Evolutionary conservation across 2,888 invertebrate genomes (phyloP).

Genomic region (Onthophagus sagittarius): DNA sequence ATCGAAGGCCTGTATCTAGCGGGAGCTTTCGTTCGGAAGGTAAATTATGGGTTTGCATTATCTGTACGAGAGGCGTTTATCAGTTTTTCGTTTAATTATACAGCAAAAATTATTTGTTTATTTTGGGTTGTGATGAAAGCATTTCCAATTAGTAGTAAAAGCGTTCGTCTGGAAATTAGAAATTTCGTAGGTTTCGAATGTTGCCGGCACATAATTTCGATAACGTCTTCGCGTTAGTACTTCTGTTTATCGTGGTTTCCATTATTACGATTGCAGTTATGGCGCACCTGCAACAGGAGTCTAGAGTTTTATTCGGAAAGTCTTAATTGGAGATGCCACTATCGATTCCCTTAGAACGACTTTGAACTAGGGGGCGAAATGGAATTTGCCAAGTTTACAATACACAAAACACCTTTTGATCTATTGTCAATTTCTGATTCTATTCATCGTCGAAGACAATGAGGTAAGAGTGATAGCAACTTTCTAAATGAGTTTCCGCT

Average conservation of each 20-base stretch:
- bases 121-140: not conserved
- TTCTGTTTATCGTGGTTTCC: conserved; percentile 5
- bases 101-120: not conserved
- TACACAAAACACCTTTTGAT: conserved; percentile 12
- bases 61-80: not conserved
- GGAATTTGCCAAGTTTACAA: conserved; percentile 11
- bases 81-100: not conserved
- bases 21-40: not conserved
- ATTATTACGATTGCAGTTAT: conserved; percentile 9
- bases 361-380: conserved; percentile 2
- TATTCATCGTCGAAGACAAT: conserved; percentile 9
- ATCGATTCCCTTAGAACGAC: not conserved
- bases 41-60: not conserved
- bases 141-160: not conserved
- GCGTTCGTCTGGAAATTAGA: not conserved
- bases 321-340: conserved; percentile 1
- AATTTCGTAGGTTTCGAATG: not conserved
- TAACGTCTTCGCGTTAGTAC: not conserved
- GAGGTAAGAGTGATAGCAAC: conserved; percentile 1
- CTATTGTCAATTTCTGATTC: conserved; percentile 6
- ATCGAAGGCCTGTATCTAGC: not conserved
- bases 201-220: conserved; percentile 3
- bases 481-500: conserved; percentile 3
- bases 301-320: not conserved
- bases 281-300: conserved; percentile 5